phyloP scores from a whole-genome alignment of 2,888 invertebrate species.

The Maniola hyperantus region DNA sequence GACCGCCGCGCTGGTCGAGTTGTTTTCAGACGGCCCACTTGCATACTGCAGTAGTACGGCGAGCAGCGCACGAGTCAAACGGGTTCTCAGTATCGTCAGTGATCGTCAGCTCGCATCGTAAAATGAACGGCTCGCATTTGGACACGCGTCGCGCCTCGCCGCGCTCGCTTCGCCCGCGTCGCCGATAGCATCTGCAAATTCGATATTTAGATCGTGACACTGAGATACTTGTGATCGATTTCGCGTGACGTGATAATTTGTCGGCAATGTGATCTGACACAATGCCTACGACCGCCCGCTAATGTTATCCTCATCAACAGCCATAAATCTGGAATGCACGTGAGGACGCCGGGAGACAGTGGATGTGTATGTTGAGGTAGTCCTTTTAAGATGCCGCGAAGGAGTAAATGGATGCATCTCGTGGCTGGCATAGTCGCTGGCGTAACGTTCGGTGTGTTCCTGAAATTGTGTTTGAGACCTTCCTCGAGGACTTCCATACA shows the following conservation, averaged over 20 bases:
- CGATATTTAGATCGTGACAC: conserved; percentile 73
- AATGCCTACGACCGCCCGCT: conserved; percentile 67
- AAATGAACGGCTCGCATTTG: conserved; percentile 69
- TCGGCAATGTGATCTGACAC: conserved; percentile 64
- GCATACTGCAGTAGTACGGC: conserved; percentile 55
- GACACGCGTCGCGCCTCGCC: conserved; percentile 65
- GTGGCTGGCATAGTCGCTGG: conserved; percentile 82
- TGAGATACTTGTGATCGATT: conserved; percentile 65
- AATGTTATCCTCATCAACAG: conserved; percentile 52
- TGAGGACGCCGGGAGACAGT: conserved; percentile 71
- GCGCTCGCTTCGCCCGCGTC: conserved; percentile 51
- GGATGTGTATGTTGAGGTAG: conserved; percentile 65
- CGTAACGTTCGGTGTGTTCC: conserved; percentile 80
- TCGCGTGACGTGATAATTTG: conserved; percentile 59
- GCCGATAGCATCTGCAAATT: conserved; percentile 76
- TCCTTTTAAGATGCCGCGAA: conserved; percentile 71
- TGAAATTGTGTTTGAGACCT: conserved; percentile 72
- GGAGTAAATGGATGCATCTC: conserved; percentile 78
- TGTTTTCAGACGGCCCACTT: conserved; percentile 70
- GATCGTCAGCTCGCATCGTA: conserved; percentile 43
- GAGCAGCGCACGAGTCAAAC: conserved; percentile 67
- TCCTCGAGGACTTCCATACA: conserved; percentile 65
- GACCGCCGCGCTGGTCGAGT: conserved; percentile 69
- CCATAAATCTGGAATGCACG: conserved; percentile 80
- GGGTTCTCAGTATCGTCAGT: conserved; percentile 43